Base-by-base conservation (phyloP, 2,888 invertebrate species). In the Alcis repandata region DNA sequence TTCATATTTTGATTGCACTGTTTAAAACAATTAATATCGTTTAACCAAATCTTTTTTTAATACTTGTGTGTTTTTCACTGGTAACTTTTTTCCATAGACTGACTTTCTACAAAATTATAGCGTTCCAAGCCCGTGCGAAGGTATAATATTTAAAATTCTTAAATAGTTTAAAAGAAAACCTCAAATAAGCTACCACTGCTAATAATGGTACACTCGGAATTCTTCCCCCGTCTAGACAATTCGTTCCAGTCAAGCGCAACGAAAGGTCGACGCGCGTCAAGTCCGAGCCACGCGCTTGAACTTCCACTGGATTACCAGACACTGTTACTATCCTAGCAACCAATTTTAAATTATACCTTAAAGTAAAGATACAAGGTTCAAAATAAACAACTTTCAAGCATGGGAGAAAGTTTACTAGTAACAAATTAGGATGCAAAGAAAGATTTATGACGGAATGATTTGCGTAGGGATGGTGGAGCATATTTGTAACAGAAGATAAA, bases 191-290 rank as follows among this genome's bases (percentile, higher is more conserved):
- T 68, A 62, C 73, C 76, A 63, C 68, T 72, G 67, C 77, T 60
- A 69, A 58, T 61, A 53, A 69, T 63, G 73, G 82, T 73, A 78
- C 63, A 77, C 79, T 81, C 65, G 59, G 57, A 65, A 71, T 72
- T 70, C 74, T 82, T 86, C 88, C 86, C 86, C 79, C 79, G 83
- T 81, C 80, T 82, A 86, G 84, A 85, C 82, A 87, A 92, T 93
- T 93, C 80, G 93, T 92, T 92, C 88, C 90, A 87, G 87, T 84
- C 82, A 78, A 86, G 91, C 90, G 83, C 90, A 82, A 81, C 93
- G 87, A 92, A 92, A 89, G 82, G 76, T 79, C 81, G 80, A 80
- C 84, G 83, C 79, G 80, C 85, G 85, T 88, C 88, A 88, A 88
- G 86, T 88, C 87, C 79, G 78, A 76, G 87, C 85, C 90, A 90